Evolutionary conservation across 2,113 vertebrate species (phyloP), one percentile per base, ranked within the genome.

Genomic region (Steatornis caripensis): DNA sequence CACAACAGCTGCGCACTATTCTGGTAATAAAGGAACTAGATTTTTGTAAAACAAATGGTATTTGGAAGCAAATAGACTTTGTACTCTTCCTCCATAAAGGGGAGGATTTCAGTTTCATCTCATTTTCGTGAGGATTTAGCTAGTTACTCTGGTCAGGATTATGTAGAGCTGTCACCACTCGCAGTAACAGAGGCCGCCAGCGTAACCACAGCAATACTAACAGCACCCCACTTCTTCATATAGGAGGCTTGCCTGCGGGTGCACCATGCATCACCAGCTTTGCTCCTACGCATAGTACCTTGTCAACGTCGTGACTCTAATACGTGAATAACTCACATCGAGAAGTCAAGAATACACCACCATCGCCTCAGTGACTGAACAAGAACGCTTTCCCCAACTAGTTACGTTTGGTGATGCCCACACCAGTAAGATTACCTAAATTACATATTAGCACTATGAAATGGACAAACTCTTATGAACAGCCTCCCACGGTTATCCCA

Each of bases 321-420:
- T 1, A 9, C 3, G 0, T 0, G 2, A 37, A 8, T 15, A 66
- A 43, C 34, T 48, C 32, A 2, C 30, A 5, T 0, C 7, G 16
- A 55, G 27, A 12, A 57, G 23, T 15, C 13, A 32, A 9, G 53
- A 48, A 39, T 2, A 20, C 16, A 15, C 10, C 2, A 26, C 11
- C n/a, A 32, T 7, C 3, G 1, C 32, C 46, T 32, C 43, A 8
- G 27, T 4, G 23, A 29, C 34, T 13, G 30, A 62, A n/a, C 19
- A 19, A 26, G 39, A 92, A 36, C 8, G 0, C 16, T 3, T 19
- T 26, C 21, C 20, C 37, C 11, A 23, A 36, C 24, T 26, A 23
- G 39, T 19, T 41, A 12, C 41, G 8, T 5, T 3, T 13, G 39
- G 57, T 9, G 45, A 14, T 46, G 46, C 30, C 18, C 72, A n/a